These are phyloP conservation scores for Phthorimaea operculella DNA, from an alignment of 1,140 invertebrate species.

Conservation along the genomic window DNA sequence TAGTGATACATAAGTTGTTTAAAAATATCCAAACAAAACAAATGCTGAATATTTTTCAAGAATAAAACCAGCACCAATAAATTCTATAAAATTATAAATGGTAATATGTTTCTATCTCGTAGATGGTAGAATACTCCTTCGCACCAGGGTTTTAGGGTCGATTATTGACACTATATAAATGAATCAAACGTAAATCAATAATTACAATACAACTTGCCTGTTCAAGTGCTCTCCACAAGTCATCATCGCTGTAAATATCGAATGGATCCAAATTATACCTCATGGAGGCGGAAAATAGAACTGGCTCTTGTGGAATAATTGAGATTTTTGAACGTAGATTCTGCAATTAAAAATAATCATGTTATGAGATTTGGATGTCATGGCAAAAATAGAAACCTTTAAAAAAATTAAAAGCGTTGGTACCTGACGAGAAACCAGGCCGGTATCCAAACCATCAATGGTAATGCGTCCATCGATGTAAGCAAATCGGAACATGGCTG, in stretches of 20 bases:
- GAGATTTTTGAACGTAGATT: constrained; percentile 70
- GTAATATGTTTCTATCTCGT: too few relatives aligned
- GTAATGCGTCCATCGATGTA: constrained; percentile 72
- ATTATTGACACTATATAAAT: too few relatives aligned
- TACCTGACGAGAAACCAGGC: constrained; percentile 61
- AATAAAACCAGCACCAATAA: not conserved
- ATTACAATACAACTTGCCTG: constrained; percentile 41
- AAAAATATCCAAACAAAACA: not conserved
- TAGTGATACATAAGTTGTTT: constrained; percentile 9
- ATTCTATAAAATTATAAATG: not conserved
- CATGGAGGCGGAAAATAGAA: constrained; percentile 77
- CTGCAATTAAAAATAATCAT: constrained; percentile 21
- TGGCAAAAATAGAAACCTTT: too few relatives aligned
- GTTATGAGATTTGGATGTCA: not conserved
- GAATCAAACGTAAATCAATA: too few relatives aligned
- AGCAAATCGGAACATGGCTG: constrained; percentile 76
- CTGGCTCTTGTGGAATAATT: constrained; percentile 83
- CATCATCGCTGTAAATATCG: constrained; percentile 70
- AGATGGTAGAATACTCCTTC: too few relatives aligned
- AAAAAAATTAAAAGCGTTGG: too few relatives aligned
- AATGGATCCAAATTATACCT: constrained; percentile 82
- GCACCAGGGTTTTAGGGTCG: too few relatives aligned
- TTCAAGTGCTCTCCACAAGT: constrained; percentile 75
- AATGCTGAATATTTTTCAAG: not conserved
- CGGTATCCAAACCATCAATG: constrained; percentile 74